Conservation (phyloP, 1,140 invertebrate species). For the Asbolus verrucosus region DNA sequence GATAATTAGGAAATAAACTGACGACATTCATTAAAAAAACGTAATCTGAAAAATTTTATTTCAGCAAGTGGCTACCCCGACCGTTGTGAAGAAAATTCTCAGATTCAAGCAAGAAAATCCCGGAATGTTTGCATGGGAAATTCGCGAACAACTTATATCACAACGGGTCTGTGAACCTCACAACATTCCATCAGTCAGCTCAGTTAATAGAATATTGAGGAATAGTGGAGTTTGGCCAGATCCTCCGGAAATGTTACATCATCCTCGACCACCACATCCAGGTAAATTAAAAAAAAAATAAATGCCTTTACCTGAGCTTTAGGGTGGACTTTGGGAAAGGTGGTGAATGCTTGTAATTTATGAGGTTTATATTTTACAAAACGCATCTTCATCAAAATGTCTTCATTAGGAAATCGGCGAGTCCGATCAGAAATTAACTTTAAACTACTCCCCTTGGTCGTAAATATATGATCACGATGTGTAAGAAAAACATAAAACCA, state of each 20-base stretch:
- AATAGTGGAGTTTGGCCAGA: constrained; percentile 82
- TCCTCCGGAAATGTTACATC: constrained; percentile 55
- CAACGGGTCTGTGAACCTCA: constrained; percentile 88
- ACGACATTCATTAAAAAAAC: no score
- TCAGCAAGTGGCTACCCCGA: constrained; percentile 93
- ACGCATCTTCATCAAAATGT: constrained; percentile 21
- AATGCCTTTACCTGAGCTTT: constrained; percentile 19
- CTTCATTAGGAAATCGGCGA: constrained; percentile 37
- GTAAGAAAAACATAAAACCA: constrained; percentile 12
- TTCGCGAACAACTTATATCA: constrained; percentile 85
- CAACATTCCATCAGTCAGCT: constrained; percentile 92
- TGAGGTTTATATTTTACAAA: constrained; percentile 14
- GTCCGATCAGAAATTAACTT: constrained; percentile 27
- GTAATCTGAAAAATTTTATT: constrained; percentile 62
- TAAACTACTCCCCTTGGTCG: neutral
- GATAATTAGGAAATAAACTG: neutral
- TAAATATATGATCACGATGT: constrained; percentile 14
- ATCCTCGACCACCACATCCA: constrained; percentile 50
- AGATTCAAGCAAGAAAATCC: constrained; percentile 92
- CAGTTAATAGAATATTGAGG: constrained; percentile 93
- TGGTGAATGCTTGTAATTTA: constrained; percentile 10
- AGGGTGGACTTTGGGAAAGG: neutral
- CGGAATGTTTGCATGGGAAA: constrained; percentile 92
- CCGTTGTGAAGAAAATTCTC: constrained; percentile 92
- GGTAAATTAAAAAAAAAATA: constrained; percentile 45